Percentiles rank a stretch among this genome's conserved stretches.
phyloP scores from a whole-genome alignment of 1,140 invertebrate species.

The Rhopalosiphum padi region DNA sequence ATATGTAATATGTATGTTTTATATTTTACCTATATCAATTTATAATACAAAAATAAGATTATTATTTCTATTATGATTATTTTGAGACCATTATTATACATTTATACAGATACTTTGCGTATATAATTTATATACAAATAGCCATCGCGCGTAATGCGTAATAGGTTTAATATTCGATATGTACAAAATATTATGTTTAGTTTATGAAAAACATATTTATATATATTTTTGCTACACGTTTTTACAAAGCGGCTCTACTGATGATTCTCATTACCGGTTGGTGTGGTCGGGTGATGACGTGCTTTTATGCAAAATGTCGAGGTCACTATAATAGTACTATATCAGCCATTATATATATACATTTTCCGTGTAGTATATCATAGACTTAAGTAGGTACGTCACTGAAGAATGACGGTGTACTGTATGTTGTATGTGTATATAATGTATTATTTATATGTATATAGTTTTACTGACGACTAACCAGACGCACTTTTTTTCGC shows the following conservation, averaged over 20 bases:
- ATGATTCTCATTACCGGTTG: neutral
- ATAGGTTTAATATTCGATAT: neutral
- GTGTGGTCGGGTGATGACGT: neutral
- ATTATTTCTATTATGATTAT: too few species aligned
- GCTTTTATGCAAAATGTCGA: neutral
- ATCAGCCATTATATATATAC: neutral
- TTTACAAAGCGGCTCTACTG: neutral
- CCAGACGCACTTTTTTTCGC: neutral
- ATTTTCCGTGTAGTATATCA: neutral
- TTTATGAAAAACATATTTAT: neutral
- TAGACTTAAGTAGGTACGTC: neutral
- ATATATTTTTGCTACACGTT: neutral
- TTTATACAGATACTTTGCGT: too few species aligned
- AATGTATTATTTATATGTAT: neutral
- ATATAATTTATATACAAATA: neutral
- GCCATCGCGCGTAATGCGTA: neutral
- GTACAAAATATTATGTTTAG: neutral
- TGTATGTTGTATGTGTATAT: neutral
- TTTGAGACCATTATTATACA: too few species aligned
- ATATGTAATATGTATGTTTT: too few species aligned
- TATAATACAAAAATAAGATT: too few species aligned
- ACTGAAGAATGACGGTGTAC: neutral
- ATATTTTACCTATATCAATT: too few species aligned
- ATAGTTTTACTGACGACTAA: neutral
- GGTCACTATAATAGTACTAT: neutral